Evolutionary conservation across 1,140 invertebrate species (phyloP), one percentile per base, ranked within the genome.

Genomic region (Papilio dardanus): DNA sequence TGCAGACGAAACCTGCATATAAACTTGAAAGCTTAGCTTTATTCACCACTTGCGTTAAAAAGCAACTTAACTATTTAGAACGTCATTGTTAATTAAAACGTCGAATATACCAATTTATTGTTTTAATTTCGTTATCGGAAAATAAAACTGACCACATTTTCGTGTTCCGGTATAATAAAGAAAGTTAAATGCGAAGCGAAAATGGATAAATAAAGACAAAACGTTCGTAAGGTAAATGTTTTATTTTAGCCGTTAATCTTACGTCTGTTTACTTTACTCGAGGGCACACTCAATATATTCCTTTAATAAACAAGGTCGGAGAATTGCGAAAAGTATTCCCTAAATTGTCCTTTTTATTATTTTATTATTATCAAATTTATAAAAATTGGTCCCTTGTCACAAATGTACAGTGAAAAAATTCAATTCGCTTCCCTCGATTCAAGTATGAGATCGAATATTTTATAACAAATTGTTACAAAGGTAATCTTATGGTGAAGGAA

Each of bases 161-260:
- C 54, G 24, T 62, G 54, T 62, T 62, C 54, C 54, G 54, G 54
- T 62, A 28, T 62, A 62, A 62, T 62, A 62, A 62, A 62, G 54
- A 30, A 62, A 62, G 54, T 62, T 62, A 62, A 62, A 62, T 62
- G 54, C 54, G 54, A 62, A 62, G 5, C 21, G 50, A 54, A 24
- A 54, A 54, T 21, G 54, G 54, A 62, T 62, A 62, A 62, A 62
- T 62, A 62, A 21, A 24, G 24, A 62, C 30, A 62, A 62, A 62
- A 62, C 54, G 54, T 58, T 28, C 54, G 54, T 28, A 62, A 62
- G 54, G 54, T 62, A 62, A 62, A 62, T 62, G 24, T 62, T 62
- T 62, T 62, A 62, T 62, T 62, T 62, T 62, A 10, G 24, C 19
- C 54, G 54, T 62, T 62, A 62, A 62, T 62, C 54, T 62, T 62